These are phyloP conservation scores for Drosophila atroscutellata DNA, from an alignment of 2,888 invertebrate genomes.

Conservation along the genomic window DNA sequence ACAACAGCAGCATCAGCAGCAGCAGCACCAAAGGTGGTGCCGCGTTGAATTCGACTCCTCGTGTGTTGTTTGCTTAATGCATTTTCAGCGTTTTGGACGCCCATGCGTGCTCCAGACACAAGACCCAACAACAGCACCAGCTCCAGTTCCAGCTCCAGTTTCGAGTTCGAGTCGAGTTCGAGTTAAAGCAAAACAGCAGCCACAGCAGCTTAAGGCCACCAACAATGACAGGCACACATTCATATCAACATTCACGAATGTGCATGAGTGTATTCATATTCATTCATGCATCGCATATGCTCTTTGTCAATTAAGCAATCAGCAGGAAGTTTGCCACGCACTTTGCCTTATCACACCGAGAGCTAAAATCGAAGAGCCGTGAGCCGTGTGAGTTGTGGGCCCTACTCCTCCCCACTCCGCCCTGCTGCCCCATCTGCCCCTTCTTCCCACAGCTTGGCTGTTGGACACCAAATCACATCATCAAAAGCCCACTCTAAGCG, in stretches of 20 bases:
- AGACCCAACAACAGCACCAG: constrained; percentile 10
- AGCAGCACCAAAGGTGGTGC: constrained; percentile 27
- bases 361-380: constrained; percentile 16
- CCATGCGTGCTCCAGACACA: constrained; percentile 45
- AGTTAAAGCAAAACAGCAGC: constrained; percentile 6
- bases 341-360: constrained; percentile 69
- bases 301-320: constrained; percentile 81
- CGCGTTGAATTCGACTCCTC: constrained; percentile 65
- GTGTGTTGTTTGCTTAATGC: constrained; percentile 66
- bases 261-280: constrained; percentile 45
- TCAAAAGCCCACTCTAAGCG: constrained; percentile 57
- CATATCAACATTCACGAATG: not conserved
- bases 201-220: constrained; percentile 74
- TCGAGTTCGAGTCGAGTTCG: not conserved
- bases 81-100: constrained; percentile 72
- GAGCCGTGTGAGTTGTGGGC: not conserved
- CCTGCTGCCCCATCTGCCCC: not conserved
- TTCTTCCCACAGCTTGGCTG: not conserved
- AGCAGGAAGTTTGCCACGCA: constrained; percentile 80
- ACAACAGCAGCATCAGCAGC: not conserved
- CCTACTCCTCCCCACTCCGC: not conserved
- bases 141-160: constrained; percentile 21
- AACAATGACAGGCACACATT: constrained; percentile 66
- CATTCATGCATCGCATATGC: constrained; percentile 80
- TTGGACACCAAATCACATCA: constrained; percentile 65